These are phyloP conservation scores for Cheilosia impressa DNA, from an alignment of 2,888 invertebrate species.

Conservation along the genomic window DNA sequence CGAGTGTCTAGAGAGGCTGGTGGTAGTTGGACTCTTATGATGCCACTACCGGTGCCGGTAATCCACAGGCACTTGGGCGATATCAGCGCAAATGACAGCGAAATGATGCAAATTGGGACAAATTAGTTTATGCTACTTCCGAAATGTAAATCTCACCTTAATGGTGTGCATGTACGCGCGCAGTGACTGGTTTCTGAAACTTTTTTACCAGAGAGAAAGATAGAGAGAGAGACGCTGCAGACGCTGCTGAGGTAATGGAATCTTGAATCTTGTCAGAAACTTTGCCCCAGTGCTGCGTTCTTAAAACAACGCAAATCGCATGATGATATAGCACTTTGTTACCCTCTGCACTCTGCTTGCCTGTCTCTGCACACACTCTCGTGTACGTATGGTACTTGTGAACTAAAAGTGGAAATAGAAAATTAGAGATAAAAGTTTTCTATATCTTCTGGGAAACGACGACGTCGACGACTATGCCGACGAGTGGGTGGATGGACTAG, in stretches of 20 bases:
- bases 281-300: slow-evolving; percentile 72
- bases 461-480: slow-evolving; percentile 5
- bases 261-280: slow-evolving; percentile 74
- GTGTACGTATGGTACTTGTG: slow-evolving; percentile 19
- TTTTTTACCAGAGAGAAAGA: background rate
- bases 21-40: slow-evolving; percentile 36
- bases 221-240: background rate
- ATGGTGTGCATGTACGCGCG: slow-evolving; percentile 43
- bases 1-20: background rate
- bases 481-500: slow-evolving; percentile 25
- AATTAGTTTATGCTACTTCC: slow-evolving; percentile 76
- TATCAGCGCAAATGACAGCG: slow-evolving; percentile 76
- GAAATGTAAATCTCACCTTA: slow-evolving; percentile 73
- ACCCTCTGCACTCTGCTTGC: slow-evolving; percentile 68
- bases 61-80: slow-evolving; percentile 74
- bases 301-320: slow-evolving; percentile 74
- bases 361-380: background rate
- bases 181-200: slow-evolving; percentile 33
- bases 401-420: slow-evolving; percentile 75
- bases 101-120: slow-evolving; percentile 77
- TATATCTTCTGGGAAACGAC: slow-evolving; percentile 53
- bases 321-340: slow-evolving; percentile 74
- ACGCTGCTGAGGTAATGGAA: slow-evolving; percentile 61
- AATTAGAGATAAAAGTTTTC: slow-evolving; percentile 75
- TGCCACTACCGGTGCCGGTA: slow-evolving; percentile 39